Base-by-base conservation (phyloP, 2,113 vertebrate genomes). In the Caretta caretta region DNA sequence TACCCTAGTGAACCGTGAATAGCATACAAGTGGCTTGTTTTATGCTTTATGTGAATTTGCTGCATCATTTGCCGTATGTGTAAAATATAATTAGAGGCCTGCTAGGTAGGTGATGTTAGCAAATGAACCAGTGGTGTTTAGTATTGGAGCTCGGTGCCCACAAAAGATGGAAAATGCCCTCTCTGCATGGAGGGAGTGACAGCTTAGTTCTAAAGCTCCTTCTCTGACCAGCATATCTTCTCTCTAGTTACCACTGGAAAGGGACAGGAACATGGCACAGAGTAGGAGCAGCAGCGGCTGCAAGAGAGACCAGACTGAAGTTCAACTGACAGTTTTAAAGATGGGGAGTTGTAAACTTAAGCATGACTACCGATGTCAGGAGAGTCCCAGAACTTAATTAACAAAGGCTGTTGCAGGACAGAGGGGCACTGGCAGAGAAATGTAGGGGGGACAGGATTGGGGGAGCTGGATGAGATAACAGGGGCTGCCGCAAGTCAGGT, bases 381-480 rank as follows among this genome's bases (percentile, higher is more conserved):
- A 29, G 25, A 27, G 48, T 48, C 75, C 38, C 42, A 27, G 75
- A 78, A 78, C 13, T 48, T 14, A n/a, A 48, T 7, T 48, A 78
- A 42, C 75, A 48, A 46, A 13, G 75, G 4, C 42, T 78, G 42
- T 25, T 78, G 42, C 22, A 46, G 75, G 75, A 78, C 12, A 3
- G 24, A 48, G 25, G 42, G 46, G 25, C 22, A 48, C 24, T 48
- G 75, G 42, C 46, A 54, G 50, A 38, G 22, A 42, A 75, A 86
- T 29, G 22, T 35, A 82, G 6, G 76, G 81, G 82, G n/a, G 56
- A 7, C 29, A n/a, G 83, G 76, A 80, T 12, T 48, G 25, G 83
- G 83, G 90, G 22, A 46, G 62, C 17, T 0, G 1, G 25, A 3
- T 2, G 1, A 2, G 49, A 38, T 22, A 81, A 16, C 0, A 4